Percentiles rank a stretch among this genome's conserved stretches.
Evolutionary conservation across 2,113 vertebrate species (phyloP).

Genomic region (Myotis brandtii): DNA sequence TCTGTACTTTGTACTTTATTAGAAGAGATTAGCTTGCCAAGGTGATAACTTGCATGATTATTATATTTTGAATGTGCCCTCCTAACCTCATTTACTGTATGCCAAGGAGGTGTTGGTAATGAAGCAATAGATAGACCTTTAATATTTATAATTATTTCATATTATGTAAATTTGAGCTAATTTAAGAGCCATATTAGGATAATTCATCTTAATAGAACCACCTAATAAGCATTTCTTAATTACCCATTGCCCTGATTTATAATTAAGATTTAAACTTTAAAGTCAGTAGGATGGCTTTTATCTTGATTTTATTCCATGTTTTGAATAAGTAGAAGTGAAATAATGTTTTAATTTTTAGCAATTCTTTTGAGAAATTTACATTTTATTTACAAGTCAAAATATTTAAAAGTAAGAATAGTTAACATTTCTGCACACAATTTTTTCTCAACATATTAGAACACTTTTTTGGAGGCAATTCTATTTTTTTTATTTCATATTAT

Average conservation of each 20-base stretch:
- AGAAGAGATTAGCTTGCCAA: constrained; percentile 56
- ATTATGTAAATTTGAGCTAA: constrained; percentile 77
- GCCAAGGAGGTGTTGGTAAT: constrained; percentile 36
- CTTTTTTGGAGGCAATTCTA: not conserved
- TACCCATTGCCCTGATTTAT: constrained; percentile 59
- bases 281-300: constrained; percentile 41
- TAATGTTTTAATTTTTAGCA: constrained; percentile 33
- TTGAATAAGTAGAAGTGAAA: not conserved
- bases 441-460: not conserved
- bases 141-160: constrained; percentile 74
- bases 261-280: constrained; percentile 70
- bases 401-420: not conserved
- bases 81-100: constrained; percentile 49
- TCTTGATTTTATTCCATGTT: constrained; percentile 46
- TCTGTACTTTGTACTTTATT: constrained; percentile 40
- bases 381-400: constrained; percentile 51
- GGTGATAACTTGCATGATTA: constrained; percentile 57
- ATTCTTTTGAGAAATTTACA: not conserved
- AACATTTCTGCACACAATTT: constrained; percentile 9
- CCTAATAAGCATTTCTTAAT: constrained; percentile 70
- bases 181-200: constrained; percentile 71
- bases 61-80: constrained; percentile 58
- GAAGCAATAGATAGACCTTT: constrained; percentile 45
- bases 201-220: constrained; percentile 72
- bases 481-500: constrained; percentile 12